phyloP scores from a whole-genome alignment of 2,797 vertebrate species.

The Pangasius macronema region DNA sequence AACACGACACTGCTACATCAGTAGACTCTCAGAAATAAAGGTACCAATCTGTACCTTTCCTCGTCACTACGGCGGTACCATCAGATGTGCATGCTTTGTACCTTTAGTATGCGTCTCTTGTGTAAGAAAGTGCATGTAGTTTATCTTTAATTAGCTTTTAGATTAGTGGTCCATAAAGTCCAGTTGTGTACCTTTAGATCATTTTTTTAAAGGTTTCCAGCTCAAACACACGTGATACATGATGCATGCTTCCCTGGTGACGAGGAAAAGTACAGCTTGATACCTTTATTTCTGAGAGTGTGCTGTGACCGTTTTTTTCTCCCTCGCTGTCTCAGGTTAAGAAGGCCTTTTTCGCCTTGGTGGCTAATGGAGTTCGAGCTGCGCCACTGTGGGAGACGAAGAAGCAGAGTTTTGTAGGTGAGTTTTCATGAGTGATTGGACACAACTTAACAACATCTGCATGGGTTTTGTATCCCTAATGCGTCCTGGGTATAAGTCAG shows the following conservation, averaged over 20 bases:
- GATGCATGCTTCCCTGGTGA: not conserved
- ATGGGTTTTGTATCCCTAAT: not conserved
- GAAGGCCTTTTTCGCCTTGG: constrained; percentile 95
- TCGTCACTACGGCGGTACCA: not conserved
- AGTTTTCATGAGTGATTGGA: constrained; percentile 56
- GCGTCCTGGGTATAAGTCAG: not conserved
- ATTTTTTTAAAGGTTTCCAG: not conserved
- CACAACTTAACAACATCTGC: too few relatives aligned
- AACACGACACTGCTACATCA: not conserved
- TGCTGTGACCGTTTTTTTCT: not conserved
- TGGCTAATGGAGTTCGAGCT: constrained; percentile 92
- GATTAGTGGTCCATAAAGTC: not conserved
- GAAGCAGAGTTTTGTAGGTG: constrained; percentile 95
- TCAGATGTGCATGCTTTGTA: not conserved
- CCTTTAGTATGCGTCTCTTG: not conserved
- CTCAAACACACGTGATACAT: too few relatives aligned
- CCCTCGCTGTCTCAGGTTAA: constrained; percentile 79
- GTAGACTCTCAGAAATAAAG: not conserved
- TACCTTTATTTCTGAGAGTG: not conserved
- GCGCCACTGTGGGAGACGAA: constrained; percentile 96
- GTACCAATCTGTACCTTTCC: not conserved
- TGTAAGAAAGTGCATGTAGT: not conserved
- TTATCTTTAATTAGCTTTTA: not conserved
- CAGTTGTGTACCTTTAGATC: not conserved
- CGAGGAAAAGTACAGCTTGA: not conserved